A percentile compares a stretch with the other conserved stretches of the same genome.
phyloP scores from a whole-genome alignment of 2,888 invertebrate genomes.

The Xanthia togata region DNA sequence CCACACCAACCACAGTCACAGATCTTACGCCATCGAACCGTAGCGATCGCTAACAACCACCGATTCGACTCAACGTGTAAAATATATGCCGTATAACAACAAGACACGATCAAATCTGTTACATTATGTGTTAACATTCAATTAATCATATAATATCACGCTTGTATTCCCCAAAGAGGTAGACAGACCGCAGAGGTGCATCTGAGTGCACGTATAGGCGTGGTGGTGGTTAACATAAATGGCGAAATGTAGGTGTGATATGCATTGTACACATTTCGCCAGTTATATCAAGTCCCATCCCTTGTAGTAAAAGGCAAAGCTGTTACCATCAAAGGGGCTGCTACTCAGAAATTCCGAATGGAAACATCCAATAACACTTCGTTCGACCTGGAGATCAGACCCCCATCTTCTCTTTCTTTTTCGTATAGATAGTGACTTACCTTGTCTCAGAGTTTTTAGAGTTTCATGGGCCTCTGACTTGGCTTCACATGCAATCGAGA shows the following conservation, averaged over 20 bases:
- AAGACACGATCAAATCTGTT: conserved; percentile 70
- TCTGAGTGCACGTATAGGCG: not conserved
- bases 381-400: not conserved
- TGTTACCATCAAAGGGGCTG: too few relatives aligned
- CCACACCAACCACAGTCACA: conserved; percentile 70
- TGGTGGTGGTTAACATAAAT: not conserved
- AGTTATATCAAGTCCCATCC: too few relatives aligned
- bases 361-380: not conserved
- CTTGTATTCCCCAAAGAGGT: not conserved
- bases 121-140: conserved; percentile 69
- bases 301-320: not conserved
- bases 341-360: not conserved
- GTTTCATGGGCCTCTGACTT: too few relatives aligned
- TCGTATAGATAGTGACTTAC: too few relatives aligned
- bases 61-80: conserved; percentile 84
- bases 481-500: too few relatives aligned
- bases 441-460: too few relatives aligned
- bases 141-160: conserved; percentile 45
- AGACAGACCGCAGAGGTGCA: not conserved
- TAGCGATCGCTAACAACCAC: conserved; percentile 82
- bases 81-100: conserved; percentile 85
- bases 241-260: not conserved
- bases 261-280: too few relatives aligned
- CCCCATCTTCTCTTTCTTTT: too few relatives aligned
- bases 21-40: conserved; percentile 81